Evolutionary conservation across 2,888 invertebrate genomes (phyloP).

Genomic region (Acrobasis repandana): DNA sequence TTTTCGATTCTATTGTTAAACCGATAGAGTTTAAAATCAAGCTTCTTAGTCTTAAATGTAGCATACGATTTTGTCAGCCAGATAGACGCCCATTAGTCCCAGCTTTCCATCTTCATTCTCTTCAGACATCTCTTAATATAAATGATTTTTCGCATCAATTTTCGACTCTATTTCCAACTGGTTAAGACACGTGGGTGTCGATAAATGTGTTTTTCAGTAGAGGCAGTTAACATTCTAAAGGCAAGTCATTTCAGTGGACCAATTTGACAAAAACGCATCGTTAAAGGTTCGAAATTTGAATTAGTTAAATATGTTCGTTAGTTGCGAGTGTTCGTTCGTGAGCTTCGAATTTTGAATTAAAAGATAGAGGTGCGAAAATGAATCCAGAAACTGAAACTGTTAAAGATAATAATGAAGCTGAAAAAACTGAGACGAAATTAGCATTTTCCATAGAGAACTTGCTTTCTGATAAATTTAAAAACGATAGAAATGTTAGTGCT

Average conservation of each 20-base stretch:
- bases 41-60: constrained; percentile 41
- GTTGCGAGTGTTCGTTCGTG: constrained; percentile 37
- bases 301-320: constrained; percentile 65
- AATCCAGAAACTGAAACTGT: constrained; percentile 39
- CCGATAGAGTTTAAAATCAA: constrained; percentile 32
- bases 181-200: constrained; percentile 37
- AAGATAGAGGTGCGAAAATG: constrained; percentile 37
- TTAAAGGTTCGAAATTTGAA: constrained; percentile 66
- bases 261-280: constrained; percentile 80
- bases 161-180: constrained; percentile 36
- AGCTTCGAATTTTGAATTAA: constrained; percentile 30
- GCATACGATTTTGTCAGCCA: constrained; percentile 70
- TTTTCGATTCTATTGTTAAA: constrained; percentile 34
- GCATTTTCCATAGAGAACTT: constrained; percentile 74
- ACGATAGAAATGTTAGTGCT: constrained; percentile 34
- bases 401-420: constrained; percentile 44
- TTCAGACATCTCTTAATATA: constrained; percentile 45
- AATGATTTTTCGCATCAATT: constrained; percentile 31
- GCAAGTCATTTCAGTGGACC: constrained; percentile 66
- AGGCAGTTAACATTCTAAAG: constrained; percentile 71
- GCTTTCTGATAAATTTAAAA: constrained; percentile 63
- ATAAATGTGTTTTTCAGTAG: constrained; percentile 66
- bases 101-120: constrained; percentile 76
- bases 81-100: constrained; percentile 79
- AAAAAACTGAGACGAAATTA: constrained; percentile 57